These are phyloP conservation scores for Chydorus sphaericus DNA, from an alignment of 2,888 invertebrate genomes.

Conservation along the genomic window DNA sequence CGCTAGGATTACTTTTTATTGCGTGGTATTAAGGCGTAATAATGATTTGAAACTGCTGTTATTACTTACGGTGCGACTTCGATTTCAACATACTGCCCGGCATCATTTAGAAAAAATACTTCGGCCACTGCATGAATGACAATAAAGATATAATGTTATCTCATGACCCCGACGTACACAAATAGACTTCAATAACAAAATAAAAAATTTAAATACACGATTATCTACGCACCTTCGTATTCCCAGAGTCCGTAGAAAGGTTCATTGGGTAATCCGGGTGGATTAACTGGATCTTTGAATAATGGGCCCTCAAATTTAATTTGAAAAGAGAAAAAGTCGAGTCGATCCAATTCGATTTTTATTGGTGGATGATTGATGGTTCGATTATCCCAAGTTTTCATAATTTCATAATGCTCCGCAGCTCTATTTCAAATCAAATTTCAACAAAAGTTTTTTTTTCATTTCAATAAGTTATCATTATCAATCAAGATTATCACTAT, in stretches of 20 bases:
- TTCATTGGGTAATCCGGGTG: constrained; percentile 25
- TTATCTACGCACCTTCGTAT: constrained; percentile 28
- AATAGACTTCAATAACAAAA: too few species aligned
- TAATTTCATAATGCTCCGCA: constrained; percentile 13
- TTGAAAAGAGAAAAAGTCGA: constrained; percentile 16
- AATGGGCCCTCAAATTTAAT: constrained; percentile 27
- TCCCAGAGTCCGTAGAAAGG: constrained; percentile 31
- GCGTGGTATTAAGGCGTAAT: too few species aligned
- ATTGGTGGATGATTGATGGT: constrained; percentile 18
- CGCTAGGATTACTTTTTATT: too few species aligned
- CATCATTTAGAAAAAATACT: constrained; percentile 35
- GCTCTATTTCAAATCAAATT: too few species aligned
- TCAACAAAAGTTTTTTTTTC: too few species aligned
- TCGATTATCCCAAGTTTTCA: constrained; percentile 18
- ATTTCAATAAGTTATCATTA: too few species aligned
- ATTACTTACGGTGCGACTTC: constrained; percentile 33
- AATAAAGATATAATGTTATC: neutral
- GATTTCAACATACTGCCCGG: constrained; percentile 35
- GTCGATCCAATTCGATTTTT: constrained; percentile 17
- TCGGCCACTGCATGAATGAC: constrained; percentile 30
- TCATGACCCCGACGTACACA: neutral
- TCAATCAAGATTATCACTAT: too few species aligned
- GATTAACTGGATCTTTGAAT: constrained; percentile 28
- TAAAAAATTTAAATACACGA: too few species aligned
- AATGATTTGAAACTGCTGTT: neutral